phyloP scores from a whole-genome alignment of 1,140 invertebrate genomes.

The Cydia amplana region DNA sequence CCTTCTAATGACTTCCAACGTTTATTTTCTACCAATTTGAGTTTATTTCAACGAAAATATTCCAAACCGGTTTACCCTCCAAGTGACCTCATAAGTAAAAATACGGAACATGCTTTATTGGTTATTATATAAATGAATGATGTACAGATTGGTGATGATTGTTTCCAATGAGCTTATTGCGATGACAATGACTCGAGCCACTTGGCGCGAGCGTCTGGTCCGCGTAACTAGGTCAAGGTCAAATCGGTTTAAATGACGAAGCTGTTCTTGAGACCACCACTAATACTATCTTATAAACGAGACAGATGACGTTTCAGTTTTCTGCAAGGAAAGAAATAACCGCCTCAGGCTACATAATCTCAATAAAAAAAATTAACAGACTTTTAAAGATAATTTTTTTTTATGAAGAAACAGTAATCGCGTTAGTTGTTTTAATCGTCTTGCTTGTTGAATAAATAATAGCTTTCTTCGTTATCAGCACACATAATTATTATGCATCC shows the following conservation, averaged over 20 bases:
- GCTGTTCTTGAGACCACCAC: neutral
- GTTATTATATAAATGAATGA: slow-evolving; percentile 11
- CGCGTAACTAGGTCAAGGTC: slow-evolving; percentile 45
- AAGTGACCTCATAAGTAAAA: neutral
- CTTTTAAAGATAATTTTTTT: no score
- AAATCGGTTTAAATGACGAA: slow-evolving; percentile 33
- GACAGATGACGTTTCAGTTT: neutral
- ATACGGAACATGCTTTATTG: slow-evolving; percentile 13
- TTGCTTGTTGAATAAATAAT: no score
- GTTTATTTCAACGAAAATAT: neutral
- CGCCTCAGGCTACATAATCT: no score
- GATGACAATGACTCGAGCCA: slow-evolving; percentile 23
- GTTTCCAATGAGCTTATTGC: slow-evolving; percentile 20
- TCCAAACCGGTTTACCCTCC: neutral
- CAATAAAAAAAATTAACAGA: no score
- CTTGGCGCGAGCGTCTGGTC: slow-evolving; percentile 16
- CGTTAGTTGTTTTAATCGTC: no score
- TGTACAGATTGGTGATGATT: slow-evolving; percentile 3
- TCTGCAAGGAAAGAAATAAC: no score
- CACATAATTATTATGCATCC: no score
- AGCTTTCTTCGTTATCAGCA: no score
- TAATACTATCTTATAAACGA: neutral
- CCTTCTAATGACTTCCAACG: neutral
- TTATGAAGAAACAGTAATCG: no score
- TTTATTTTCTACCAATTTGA: neutral